Evolutionary conservation across 2,888 invertebrate genomes (phyloP).

Genomic region (Brenthis daphne): DNA sequence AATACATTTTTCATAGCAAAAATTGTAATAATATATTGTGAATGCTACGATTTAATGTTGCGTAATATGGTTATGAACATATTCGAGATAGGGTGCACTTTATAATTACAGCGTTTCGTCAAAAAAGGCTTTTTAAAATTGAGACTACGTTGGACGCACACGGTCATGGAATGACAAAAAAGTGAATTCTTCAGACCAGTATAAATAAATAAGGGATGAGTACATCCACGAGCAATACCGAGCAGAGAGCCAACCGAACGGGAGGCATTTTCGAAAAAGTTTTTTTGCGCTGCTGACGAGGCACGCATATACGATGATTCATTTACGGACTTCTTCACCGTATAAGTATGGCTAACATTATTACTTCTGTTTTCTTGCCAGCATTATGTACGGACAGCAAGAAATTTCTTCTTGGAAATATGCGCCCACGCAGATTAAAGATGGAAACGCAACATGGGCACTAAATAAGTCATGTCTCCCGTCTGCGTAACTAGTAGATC

Average conservation of each 20-base stretch:
- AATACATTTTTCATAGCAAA: too few species aligned
- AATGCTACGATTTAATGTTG: too few species aligned
- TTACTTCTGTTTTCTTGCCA: constrained; percentile 79
- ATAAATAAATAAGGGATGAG: constrained; percentile 82
- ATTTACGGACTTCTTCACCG: constrained; percentile 77
- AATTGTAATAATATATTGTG: too few species aligned
- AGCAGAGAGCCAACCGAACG: constrained; percentile 65
- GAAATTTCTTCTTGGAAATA: constrained; percentile 80
- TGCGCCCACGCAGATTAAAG: constrained; percentile 80
- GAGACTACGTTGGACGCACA: constrained; percentile 60
- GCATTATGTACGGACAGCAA: constrained; percentile 74
- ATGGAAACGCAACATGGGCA: constrained; percentile 77
- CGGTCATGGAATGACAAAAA: constrained; percentile 72
- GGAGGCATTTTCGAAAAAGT: constrained; percentile 78
- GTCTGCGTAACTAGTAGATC: constrained; percentile 63
- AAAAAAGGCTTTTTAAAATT: constrained; percentile 74
- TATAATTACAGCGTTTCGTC: constrained; percentile 61
- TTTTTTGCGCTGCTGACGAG: constrained; percentile 76
- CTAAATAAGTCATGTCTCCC: constrained; percentile 77
- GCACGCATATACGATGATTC: constrained; percentile 80
- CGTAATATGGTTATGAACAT: too few species aligned
- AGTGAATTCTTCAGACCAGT: constrained; percentile 75
- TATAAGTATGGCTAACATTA: constrained; percentile 78
- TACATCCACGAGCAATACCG: constrained; percentile 56
- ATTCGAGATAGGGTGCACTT: too few species aligned